Evolutionary conservation across 2,797 vertebrate genomes (phyloP).

Genomic region (Myotis daubentonii): DNA sequence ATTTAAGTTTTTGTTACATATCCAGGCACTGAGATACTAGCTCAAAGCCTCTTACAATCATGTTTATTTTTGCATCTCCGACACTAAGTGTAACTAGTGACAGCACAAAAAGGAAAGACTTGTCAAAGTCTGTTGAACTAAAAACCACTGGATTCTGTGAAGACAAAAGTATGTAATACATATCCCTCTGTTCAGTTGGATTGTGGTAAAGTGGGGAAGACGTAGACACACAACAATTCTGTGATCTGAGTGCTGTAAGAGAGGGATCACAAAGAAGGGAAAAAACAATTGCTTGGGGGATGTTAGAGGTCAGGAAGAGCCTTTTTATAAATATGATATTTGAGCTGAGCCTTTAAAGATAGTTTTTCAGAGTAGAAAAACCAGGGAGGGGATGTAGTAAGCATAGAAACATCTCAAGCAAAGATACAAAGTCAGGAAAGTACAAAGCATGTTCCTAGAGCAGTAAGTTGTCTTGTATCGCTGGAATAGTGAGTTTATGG

Average conservation of each 20-base stretch:
- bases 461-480: neutral
- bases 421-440: neutral
- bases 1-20: neutral
- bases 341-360: constrained; percentile 10
- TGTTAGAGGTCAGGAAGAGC: neutral
- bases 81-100: neutral
- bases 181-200: neutral
- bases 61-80: constrained; percentile 29
- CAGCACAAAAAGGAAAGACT: constrained; percentile 23
- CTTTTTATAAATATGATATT: constrained; percentile 51
- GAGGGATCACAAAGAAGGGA: neutral
- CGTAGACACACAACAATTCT: neutral
- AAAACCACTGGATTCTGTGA: neutral
- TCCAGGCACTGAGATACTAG: neutral
- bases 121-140: neutral
- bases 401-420: neutral
- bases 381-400: neutral
- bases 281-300: neutral
- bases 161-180: constrained; percentile 5
- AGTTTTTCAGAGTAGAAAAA: constrained; percentile 31
- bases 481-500: neutral
- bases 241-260: constrained; percentile 3
- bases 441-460: neutral
- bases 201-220: neutral
- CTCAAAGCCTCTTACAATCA: neutral